Percentiles rank a stretch among this genome's conserved stretches.
Evolutionary conservation across 92 coral and sea anemone species (phyloP).

Genomic region (Montipora capitata): DNA sequence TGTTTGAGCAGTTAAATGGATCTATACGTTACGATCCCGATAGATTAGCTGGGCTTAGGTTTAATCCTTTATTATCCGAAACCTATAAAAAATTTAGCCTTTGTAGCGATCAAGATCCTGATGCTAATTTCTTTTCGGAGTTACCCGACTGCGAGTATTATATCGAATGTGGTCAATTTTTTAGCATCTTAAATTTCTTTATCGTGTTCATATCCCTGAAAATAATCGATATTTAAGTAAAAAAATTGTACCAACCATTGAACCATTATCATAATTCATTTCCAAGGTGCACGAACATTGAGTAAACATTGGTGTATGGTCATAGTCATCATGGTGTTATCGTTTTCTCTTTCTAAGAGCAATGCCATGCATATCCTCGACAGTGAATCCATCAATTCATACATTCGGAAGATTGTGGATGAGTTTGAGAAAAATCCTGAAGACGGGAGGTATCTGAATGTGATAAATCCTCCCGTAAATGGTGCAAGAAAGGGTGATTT

Average conservation of each 20-base stretch:
- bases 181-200: not conserved
- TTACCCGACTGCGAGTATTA: too few species aligned
- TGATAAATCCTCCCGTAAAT: conserved; percentile 14
- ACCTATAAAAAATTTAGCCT: too few species aligned
- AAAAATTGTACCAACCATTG: conserved; percentile 4
- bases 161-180: not conserved
- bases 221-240: not conserved
- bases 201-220: not conserved
- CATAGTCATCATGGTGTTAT: conserved; percentile 24
- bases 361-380: conserved; percentile 21
- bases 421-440: conserved; percentile 31
- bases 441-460: conserved; percentile 24
- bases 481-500: conserved; percentile 21
- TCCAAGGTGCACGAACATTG: conserved; percentile 4
- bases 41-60: too few species aligned
- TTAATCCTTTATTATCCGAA: too few species aligned
- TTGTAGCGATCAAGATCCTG: not conserved
- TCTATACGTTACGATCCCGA: too few species aligned
- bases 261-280: conserved; percentile 13
- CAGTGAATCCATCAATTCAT: conserved; percentile 12
- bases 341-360: conserved; percentile 18
- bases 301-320: conserved; percentile 20
- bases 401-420: conserved; percentile 19
- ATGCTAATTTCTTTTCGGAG: not conserved
- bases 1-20: too few species aligned